Evolutionary conservation across 2,113 vertebrate genomes (phyloP).

Genomic region (Xyliphius kryptos): DNA sequence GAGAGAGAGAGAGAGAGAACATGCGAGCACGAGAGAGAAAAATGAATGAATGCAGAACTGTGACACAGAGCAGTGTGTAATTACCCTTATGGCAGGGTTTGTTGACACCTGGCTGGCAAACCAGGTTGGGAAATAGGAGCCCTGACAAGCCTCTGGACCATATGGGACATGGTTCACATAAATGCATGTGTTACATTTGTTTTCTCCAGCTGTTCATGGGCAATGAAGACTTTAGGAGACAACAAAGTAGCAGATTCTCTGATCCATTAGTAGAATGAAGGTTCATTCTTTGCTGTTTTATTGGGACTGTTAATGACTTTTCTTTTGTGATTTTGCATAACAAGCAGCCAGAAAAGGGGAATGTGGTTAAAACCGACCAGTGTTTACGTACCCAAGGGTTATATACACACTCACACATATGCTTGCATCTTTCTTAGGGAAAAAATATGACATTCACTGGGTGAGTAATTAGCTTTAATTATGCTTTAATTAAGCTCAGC

Average conservation of each 20-base stretch:
- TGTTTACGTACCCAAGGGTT: no score
- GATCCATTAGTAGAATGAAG: constrained; percentile 22
- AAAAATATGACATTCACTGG: constrained; percentile 68
- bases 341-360: background rate
- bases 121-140: constrained; percentile 32
- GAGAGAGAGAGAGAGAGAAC: no score
- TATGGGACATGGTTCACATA: background rate
- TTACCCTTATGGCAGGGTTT: constrained; percentile 48
- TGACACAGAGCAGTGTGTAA: no score
- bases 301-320: constrained; percentile 17
- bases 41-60: no score
- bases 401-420: constrained; percentile 6
- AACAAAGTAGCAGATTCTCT: no score
- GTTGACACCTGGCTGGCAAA: constrained; percentile 48
- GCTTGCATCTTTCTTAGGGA: constrained; percentile 12
- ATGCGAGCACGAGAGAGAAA: no score
- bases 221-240: no score
- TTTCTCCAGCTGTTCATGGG: no score
- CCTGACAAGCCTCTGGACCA: background rate
- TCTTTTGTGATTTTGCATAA: constrained; percentile 13
- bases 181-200: background rate
- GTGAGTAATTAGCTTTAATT: constrained; percentile 66
- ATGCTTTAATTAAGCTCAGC: constrained; percentile 73
- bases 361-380: no score
- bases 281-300: constrained; percentile 12